phyloP scores from a whole-genome alignment of 1,140 invertebrate species.

The Oreohelix idahoensis region DNA sequence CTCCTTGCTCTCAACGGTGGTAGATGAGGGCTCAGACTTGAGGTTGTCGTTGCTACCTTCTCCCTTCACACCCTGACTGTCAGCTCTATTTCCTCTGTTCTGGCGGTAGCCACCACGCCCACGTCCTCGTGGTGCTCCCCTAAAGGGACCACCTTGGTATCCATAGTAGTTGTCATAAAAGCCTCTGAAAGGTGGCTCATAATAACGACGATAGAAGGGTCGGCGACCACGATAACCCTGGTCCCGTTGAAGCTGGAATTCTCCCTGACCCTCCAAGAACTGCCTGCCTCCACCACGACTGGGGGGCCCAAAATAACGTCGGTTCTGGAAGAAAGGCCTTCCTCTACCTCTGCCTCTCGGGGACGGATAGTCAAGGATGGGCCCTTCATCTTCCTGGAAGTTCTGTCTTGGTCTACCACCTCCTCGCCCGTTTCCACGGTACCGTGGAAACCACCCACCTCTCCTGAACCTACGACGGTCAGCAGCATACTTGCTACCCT shows the following conservation, averaged over 20 bases:
- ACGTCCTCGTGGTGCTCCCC: slow-evolving; percentile 51
- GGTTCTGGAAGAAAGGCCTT: slow-evolving; percentile 35
- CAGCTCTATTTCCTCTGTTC: slow-evolving; percentile 21
- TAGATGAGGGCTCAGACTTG: no score
- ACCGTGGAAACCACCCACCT: slow-evolving; percentile 74
- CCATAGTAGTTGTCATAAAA: slow-evolving; percentile 37
- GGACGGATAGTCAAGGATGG: background rate
- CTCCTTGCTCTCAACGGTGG: slow-evolving; percentile 19
- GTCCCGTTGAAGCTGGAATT: slow-evolving; percentile 19
- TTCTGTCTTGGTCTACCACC: slow-evolving; percentile 38
- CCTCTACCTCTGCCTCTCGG: slow-evolving; percentile 29
- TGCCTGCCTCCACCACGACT: slow-evolving; percentile 21
- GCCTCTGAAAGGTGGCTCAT: slow-evolving; percentile 36
- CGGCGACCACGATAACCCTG: slow-evolving; percentile 25
- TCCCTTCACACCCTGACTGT: background rate
- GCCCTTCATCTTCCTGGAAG: slow-evolving; percentile 31
- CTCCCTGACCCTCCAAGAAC: slow-evolving; percentile 19
- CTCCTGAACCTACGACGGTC: slow-evolving; percentile 88
- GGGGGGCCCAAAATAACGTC: slow-evolving; percentile 40
- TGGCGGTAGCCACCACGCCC: slow-evolving; percentile 50
- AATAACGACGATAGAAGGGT: slow-evolving; percentile 42
- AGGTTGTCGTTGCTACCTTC: slow-evolving; percentile 30
- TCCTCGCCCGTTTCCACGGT: slow-evolving; percentile 68
- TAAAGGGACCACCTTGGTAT: slow-evolving; percentile 51
- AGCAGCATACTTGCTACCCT: slow-evolving; percentile 96